A percentile compares a stretch with the other conserved stretches of the same genome.
Conservation (phyloP, 2,113 vertebrate genomes). For the Antigone vipio region DNA sequence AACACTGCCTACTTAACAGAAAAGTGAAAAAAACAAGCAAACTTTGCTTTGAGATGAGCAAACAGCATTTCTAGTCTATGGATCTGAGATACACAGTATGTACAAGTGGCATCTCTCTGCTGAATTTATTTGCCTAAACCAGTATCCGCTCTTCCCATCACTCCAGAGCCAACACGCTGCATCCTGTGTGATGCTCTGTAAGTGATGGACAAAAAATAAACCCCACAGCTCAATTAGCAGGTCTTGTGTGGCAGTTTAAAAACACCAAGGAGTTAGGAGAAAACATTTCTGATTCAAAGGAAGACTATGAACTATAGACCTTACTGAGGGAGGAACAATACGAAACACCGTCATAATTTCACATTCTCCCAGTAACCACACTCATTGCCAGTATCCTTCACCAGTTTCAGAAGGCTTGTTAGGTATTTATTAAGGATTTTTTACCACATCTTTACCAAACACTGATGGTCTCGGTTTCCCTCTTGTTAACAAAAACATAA, state of each 20-base stretch:
- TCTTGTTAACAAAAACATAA: neutral
- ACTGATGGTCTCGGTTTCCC: accelerated
- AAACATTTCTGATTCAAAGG: neutral
- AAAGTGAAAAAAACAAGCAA: neutral
- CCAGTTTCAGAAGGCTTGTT: neutral
- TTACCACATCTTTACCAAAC: neutral
- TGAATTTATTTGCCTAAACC: neutral
- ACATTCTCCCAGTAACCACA: neutral
- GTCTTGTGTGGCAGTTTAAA: neutral
- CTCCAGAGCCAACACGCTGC: neutral
- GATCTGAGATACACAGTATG: neutral
- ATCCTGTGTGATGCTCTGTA: neutral
- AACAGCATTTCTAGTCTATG: neutral
- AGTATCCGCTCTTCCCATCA: neutral
- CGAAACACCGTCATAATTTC: neutral
- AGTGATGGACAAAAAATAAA: neutral
- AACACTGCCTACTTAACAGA: neutral
- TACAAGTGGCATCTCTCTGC: accelerated
- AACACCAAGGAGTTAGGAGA: neutral
- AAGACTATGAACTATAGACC: neutral
- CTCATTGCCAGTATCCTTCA: neutral
- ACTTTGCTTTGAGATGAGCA: neutral
- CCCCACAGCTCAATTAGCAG: neutral
- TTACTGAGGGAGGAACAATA: neutral
- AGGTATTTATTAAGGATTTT: neutral